Conservation (phyloP, 1,140 invertebrate species). For the Whitmania pigra region DNA sequence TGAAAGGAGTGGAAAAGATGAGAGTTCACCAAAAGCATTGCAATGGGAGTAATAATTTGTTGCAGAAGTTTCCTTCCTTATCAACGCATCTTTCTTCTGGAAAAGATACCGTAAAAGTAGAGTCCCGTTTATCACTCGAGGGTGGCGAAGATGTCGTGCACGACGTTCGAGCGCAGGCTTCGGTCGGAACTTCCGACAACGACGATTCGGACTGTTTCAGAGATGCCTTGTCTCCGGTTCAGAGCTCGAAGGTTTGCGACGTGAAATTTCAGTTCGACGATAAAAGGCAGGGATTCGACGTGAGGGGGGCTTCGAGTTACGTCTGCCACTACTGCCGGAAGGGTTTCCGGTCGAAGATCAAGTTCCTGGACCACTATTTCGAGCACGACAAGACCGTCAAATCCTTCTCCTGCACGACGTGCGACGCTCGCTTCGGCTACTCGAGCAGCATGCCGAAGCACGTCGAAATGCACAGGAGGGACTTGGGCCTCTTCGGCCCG, state of each 20-base stretch:
- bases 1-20: background rate
- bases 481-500: background rate
- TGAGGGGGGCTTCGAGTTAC: background rate
- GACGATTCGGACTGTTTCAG: too few species aligned
- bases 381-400: background rate
- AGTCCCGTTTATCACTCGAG: too few species aligned
- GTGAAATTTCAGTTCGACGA: background rate
- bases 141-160: too few species aligned
- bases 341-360: background rate
- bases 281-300: background rate
- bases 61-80: too few species aligned
- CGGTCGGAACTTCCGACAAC: too few species aligned
- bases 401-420: background rate
- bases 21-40: too few species aligned
- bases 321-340: background rate
- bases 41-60: too few species aligned
- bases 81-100: too few species aligned
- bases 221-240: too few species aligned
- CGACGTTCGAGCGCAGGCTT: too few species aligned
- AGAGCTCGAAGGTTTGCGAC: too few species aligned
- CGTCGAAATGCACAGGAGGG: background rate
- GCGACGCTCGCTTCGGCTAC: background rate
- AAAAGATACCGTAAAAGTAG: too few species aligned
- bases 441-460: conserved; percentile 6
- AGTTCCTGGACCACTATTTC: conserved; percentile 8